Evolutionary conservation across 2,113 vertebrate species (phyloP), one percentile per base, ranked within the genome.

Genomic region (Cavia porcellus): DNA sequence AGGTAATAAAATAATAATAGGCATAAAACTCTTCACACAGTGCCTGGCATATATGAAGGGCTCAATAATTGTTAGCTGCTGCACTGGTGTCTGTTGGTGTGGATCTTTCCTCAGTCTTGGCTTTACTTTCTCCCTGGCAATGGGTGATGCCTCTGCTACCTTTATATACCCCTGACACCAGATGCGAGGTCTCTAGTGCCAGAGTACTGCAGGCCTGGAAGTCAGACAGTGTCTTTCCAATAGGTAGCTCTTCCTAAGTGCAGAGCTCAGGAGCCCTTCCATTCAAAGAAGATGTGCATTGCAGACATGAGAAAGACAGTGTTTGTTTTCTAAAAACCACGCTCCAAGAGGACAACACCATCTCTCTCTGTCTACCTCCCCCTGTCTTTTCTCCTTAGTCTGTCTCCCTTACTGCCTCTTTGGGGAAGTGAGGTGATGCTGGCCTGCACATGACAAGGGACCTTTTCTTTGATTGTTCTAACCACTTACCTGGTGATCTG

Each of bases 1-100:
- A 82, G 52, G 35, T 92, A 62, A 86, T 81, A 68, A 94, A 68
- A 62, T 70, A 52, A 89, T 79, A 38, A 74, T 59, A 68, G 87
- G 61, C 42, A n/a, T 59, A 12, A 59, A 4, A 38, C 52, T 72
- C 81, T 61, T 45, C 84, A 11, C 59, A 42, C 7, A 7, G 93
- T 77, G 70, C 85, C 80, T 85, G 81, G 68, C 77, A 19, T 45
- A 15, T 20, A 52, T 72, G 55, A 83, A 72, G 30, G 55, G 50
- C 82, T 92, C 45, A 15, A 0, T 62, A 55, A 72, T 85, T 82
- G 62, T 90, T 64, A 59, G 80, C 68, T 96, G 89, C 83, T 93
- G 85, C 85, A 28, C 4, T 28, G 74, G 62, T 30, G 55, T 85
- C 59, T 52, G 50, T 50, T 13, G 30, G 30, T 72, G 2, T 81